A percentile compares a stretch with the other conserved stretches of the same genome.
phyloP scores from a whole-genome alignment of 2,888 invertebrate genomes.

The Belgica antarctica region DNA sequence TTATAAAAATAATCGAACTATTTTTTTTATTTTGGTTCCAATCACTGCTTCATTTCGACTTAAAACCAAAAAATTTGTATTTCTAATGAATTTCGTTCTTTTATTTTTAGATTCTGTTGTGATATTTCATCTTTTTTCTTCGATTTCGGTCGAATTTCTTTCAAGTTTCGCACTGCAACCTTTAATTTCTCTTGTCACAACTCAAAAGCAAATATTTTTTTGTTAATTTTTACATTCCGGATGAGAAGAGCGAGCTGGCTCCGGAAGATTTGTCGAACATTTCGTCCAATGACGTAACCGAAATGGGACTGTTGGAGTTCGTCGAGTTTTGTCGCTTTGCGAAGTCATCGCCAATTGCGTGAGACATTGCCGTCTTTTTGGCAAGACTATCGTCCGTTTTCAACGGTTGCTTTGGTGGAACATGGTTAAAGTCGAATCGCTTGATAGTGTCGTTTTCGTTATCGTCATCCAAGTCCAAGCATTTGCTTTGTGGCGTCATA shows the following conservation, averaged over 20 bases:
- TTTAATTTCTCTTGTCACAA: too few relatives aligned
- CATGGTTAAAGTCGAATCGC: constrained; percentile 76
- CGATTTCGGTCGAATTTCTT: too few relatives aligned
- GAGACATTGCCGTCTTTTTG: constrained; percentile 52
- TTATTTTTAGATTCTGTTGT: too few relatives aligned
- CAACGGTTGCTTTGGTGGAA: constrained; percentile 72
- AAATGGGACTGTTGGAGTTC: constrained; percentile 38
- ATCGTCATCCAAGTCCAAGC: constrained; percentile 68
- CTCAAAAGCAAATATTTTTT: too few relatives aligned
- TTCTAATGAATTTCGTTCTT: too few relatives aligned
- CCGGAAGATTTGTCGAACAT: constrained; percentile 34
- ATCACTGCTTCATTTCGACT: too few relatives aligned
- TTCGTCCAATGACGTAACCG: constrained; percentile 34
- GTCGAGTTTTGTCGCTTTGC: constrained; percentile 21
- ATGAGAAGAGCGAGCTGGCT: constrained; percentile 29
- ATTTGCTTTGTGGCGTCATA: constrained; percentile 75
- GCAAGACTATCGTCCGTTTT: constrained; percentile 59
- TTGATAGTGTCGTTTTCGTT: constrained; percentile 86
- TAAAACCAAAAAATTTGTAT: too few relatives aligned
- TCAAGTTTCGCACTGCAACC: too few relatives aligned
- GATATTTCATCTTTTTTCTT: too few relatives aligned
- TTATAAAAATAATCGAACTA: too few relatives aligned
- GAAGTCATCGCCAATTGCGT: constrained; percentile 29
- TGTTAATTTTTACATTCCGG: constrained; percentile 40
- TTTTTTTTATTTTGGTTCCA: too few relatives aligned